phyloP scores from a whole-genome alignment of 2,888 invertebrate species.

The Ichneumon xanthorius region DNA sequence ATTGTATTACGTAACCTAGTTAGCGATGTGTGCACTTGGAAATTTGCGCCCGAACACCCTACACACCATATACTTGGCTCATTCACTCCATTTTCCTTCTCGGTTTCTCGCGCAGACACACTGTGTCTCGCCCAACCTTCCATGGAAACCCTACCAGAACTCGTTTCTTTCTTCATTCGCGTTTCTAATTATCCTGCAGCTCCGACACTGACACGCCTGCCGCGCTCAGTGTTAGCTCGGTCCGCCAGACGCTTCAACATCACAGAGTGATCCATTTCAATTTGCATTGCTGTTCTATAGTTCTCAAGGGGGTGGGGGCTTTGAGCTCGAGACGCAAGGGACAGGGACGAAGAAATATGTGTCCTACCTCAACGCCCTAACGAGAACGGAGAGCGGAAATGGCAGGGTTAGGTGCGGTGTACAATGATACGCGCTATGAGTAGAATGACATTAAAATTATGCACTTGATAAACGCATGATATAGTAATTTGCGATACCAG shows the following conservation, averaged over 20 bases:
- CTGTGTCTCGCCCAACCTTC: background rate
- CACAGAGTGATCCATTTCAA: slow-evolving; percentile 48
- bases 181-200: slow-evolving; percentile 42
- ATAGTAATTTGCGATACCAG: too few species aligned
- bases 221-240: slow-evolving; percentile 22
- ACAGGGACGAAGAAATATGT: slow-evolving; percentile 33
- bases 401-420: background rate
- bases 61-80: slow-evolving; percentile 33
- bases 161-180: slow-evolving; percentile 46
- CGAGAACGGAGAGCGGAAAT: slow-evolving; percentile 16
- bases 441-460: background rate
- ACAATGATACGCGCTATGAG: background rate
- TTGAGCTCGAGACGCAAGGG: background rate
- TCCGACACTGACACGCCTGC: slow-evolving; percentile 10
- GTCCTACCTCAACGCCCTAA: slow-evolving; percentile 36
- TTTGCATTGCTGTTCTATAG: slow-evolving; percentile 41
- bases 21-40: slow-evolving; percentile 79
- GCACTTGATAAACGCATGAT: background rate
- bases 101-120: slow-evolving; percentile 21
- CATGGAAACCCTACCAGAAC: slow-evolving; percentile 25
- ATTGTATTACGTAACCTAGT: slow-evolving; percentile 83
- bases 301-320: background rate
- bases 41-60: slow-evolving; percentile 71
- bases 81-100: slow-evolving; percentile 58
- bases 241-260: slow-evolving; percentile 24